Conservation (phyloP, 2,888 invertebrate species). For the Pegoplata infirma region DNA sequence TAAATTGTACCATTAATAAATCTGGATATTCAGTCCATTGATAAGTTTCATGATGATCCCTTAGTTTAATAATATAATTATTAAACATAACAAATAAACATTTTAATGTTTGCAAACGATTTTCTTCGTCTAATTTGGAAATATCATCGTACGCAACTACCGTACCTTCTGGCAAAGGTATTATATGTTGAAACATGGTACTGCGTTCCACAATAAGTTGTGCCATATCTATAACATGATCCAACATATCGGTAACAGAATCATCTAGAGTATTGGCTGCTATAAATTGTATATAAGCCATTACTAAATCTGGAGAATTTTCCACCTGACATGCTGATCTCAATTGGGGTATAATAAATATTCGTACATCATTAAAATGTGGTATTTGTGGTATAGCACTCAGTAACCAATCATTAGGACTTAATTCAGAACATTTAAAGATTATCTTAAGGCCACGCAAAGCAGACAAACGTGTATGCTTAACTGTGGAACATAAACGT, state of each 20-base stretch:
- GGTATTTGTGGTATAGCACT: constrained; percentile 85
- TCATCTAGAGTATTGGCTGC: constrained; percentile 85
- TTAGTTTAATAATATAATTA: constrained; percentile 85
- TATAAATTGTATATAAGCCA: constrained; percentile 91
- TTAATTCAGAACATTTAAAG: constrained; percentile 78
- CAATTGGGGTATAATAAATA: constrained; percentile 85
- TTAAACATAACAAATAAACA: constrained; percentile 86
- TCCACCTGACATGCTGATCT: constrained; percentile 94
- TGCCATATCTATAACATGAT: constrained; percentile 88
- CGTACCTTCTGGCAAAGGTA: constrained; percentile 78
- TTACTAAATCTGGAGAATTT: constrained; percentile 86
- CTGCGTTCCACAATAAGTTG: constrained; percentile 94
- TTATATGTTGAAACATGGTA: constrained; percentile 89
- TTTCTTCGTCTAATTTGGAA: constrained; percentile 68
- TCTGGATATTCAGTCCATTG: constrained; percentile 78
- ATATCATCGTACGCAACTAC: constrained; percentile 64
- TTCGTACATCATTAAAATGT: constrained; percentile 86
- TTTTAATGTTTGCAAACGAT: constrained; percentile 82
- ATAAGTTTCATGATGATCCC: constrained; percentile 76
- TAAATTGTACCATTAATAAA: constrained; percentile 77
- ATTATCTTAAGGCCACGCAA: constrained; percentile 85
- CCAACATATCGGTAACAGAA: constrained; percentile 83
- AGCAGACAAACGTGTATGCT: constrained; percentile 87
- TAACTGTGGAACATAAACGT: constrained; percentile 89
- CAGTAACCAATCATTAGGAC: constrained; percentile 81